Evolutionary conservation across 2,888 invertebrate genomes (phyloP).

Genomic region (Disparrhopalites patrizii): DNA sequence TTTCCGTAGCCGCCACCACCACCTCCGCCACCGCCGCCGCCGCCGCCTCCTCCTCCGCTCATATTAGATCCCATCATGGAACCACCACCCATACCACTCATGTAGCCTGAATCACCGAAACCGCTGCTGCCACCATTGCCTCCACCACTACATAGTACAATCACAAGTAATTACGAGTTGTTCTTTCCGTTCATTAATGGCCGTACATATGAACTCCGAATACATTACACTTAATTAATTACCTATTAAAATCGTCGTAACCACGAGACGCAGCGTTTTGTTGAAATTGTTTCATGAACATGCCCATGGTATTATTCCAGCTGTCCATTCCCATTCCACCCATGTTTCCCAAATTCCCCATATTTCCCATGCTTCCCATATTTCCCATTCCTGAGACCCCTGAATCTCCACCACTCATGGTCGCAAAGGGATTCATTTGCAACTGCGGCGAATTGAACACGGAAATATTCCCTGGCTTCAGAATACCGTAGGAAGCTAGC

Average conservation of each 20-base stretch:
- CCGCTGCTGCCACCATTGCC: conserved; percentile 36
- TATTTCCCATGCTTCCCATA: conserved; percentile 36
- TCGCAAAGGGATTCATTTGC: conserved; percentile 46
- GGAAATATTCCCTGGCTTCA: conserved; percentile 48
- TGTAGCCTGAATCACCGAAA: conserved; percentile 47
- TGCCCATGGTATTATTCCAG: conserved; percentile 47
- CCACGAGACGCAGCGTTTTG: conserved; percentile 41
- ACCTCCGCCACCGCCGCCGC: conserved; percentile 35
- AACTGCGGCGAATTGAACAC: conserved; percentile 47
- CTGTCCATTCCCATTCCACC: conserved; percentile 34
- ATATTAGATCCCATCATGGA: conserved; percentile 40
- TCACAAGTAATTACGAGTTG: neutral
- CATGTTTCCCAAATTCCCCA: conserved; percentile 22
- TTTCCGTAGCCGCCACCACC: conserved; percentile 47
- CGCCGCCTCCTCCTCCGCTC: conserved; percentile 32
- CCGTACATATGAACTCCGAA: neutral
- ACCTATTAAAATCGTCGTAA: conserved; percentile 33
- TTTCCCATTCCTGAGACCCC: conserved; percentile 42
- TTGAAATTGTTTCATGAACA: conserved; percentile 48
- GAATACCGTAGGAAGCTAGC: conserved; percentile 46
- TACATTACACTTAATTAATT: conserved; percentile 1
- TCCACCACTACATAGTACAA: conserved; percentile 17
- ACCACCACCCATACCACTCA: conserved; percentile 48
- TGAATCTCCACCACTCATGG: conserved; percentile 34
- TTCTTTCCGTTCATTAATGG: neutral